A percentile compares a stretch with the other conserved stretches of the same genome.
phyloP scores from a whole-genome alignment of 2,888 invertebrate species.

The Carterocephalus palaemon region DNA sequence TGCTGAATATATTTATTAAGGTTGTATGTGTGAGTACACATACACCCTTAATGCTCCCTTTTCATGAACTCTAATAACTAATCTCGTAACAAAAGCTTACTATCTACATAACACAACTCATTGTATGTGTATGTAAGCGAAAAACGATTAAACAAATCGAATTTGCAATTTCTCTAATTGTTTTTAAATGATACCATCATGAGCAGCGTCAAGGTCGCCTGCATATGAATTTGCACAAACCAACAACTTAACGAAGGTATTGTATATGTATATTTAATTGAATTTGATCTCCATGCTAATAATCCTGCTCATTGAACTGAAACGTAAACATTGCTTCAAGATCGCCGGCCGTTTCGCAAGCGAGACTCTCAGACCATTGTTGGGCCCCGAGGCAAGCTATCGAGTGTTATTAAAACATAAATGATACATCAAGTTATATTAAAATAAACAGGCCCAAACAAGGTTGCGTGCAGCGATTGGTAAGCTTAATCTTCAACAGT shows the following conservation, averaged over 20 bases:
- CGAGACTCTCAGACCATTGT: slow-evolving; percentile 36
- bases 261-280: slow-evolving; percentile 20
- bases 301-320: slow-evolving; percentile 26
- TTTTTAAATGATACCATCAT: slow-evolving; percentile 21
- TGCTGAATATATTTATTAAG: too few relatives aligned
- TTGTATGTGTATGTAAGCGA: background rate
- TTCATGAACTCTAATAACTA: slow-evolving; percentile 36
- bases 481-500: slow-evolving; percentile 34
- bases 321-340: slow-evolving; percentile 24
- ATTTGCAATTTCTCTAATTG: slow-evolving; percentile 24
- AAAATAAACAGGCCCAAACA: slow-evolving; percentile 41
- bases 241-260: slow-evolving; percentile 20
- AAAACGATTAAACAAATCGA: slow-evolving; percentile 8
- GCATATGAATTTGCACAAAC: slow-evolving; percentile 20
- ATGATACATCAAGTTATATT: slow-evolving; percentile 35
- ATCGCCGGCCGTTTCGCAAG: slow-evolving; percentile 29
- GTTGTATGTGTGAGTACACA: too few relatives aligned
- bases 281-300: slow-evolving; percentile 22
- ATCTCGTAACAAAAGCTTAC: slow-evolving; percentile 11
- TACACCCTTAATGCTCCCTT: too few relatives aligned
- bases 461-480: slow-evolving; percentile 42
- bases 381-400: slow-evolving; percentile 39
- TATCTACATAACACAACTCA: slow-evolving; percentile 1
- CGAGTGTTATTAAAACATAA: slow-evolving; percentile 38
- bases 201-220: slow-evolving; percentile 16